These are phyloP conservation scores for Gymnarchus niloticus DNA, from an alignment of 2,113 vertebrate genomes.

Conservation along the genomic window DNA sequence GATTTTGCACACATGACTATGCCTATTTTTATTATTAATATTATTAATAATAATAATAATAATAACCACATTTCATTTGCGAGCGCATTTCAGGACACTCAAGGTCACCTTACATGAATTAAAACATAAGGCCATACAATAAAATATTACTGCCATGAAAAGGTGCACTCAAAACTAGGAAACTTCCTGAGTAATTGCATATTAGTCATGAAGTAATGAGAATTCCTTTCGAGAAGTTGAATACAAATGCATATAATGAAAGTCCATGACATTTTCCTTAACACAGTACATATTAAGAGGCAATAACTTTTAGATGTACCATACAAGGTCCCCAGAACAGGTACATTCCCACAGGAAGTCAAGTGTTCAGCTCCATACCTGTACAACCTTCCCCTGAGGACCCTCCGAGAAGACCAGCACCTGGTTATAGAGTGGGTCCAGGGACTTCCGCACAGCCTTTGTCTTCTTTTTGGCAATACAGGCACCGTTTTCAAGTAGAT, in stretches of 20 bases:
- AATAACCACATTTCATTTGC: too few species aligned
- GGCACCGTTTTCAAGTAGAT: constrained; percentile 87
- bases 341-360: not conserved
- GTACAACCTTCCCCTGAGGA: constrained; percentile 93
- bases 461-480: constrained; percentile 98
- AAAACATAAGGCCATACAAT: too few species aligned
- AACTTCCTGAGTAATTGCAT: not conserved
- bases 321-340: not conserved
- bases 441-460: constrained; percentile 88
- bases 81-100: too few species aligned
- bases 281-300: too few species aligned
- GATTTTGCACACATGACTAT: not conserved
- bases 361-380: constrained; percentile 64
- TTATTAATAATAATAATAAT: too few species aligned
- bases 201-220: not conserved
- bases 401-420: constrained; percentile 90
- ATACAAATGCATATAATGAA: too few species aligned
- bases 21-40: not conserved
- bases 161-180: not conserved
- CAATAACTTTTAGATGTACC: not conserved
- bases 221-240: not conserved
- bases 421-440: constrained; percentile 97
- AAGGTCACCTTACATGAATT: too few species aligned
- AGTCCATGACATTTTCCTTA: too few species aligned
- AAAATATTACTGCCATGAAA: not conserved